phyloP scores from a whole-genome alignment of 2,797 vertebrate genomes.

The Halcyon smyrnensis region DNA sequence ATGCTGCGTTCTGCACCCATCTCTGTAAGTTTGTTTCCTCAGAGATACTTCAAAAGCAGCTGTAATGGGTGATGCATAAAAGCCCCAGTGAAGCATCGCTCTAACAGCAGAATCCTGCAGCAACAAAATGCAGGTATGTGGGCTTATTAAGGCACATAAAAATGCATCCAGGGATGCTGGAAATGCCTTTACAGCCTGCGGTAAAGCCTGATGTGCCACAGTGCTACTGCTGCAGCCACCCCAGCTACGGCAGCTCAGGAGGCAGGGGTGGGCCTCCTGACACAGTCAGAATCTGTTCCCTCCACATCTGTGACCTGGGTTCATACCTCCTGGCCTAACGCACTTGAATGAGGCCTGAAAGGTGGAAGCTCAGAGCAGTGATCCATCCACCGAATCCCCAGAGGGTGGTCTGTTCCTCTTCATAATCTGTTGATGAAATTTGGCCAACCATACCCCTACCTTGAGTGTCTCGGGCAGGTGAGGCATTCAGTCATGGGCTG shows the following conservation, averaged over 20 bases:
- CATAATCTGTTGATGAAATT: neutral
- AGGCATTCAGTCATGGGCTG: neutral
- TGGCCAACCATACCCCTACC: neutral
- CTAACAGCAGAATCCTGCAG: neutral
- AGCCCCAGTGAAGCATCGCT: neutral
- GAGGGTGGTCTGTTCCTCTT: neutral
- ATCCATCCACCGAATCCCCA: neutral
- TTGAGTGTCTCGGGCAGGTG: neutral
- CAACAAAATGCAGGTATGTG: neutral
- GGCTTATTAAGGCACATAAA: neutral
- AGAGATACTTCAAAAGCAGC: neutral
- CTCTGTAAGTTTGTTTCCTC: neutral
- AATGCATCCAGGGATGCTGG: neutral
- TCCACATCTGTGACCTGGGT: neutral
- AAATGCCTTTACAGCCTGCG: neutral
- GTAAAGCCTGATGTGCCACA: neutral
- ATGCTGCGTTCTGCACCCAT: neutral
- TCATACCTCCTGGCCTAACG: fast-evolving
- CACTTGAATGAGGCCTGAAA: neutral
- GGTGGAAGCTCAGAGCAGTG: neutral
- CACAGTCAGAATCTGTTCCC: fast-evolving
- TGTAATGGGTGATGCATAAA: neutral
- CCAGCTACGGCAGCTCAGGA: neutral
- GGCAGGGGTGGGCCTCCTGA: neutral
- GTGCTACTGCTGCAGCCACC: neutral